Percentiles rank a stretch among this genome's conserved stretches.
Conservation (phyloP, 2,888 invertebrate genomes). For the Thysanoteuthis rhombus region DNA sequence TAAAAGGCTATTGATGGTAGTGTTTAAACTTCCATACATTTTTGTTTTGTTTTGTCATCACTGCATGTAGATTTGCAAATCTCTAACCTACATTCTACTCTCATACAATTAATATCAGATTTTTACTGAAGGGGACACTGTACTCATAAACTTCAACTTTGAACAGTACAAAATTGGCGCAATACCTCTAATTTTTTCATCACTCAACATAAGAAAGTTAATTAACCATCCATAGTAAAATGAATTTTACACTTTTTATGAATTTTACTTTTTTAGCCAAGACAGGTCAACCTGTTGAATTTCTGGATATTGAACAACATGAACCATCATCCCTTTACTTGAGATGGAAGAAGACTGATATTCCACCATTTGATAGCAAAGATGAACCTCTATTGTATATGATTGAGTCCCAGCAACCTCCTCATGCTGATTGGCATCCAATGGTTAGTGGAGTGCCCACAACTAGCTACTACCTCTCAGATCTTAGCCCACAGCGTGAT, state of each 20-base stretch:
- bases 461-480: conserved; percentile 54
- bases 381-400: conserved; percentile 58
- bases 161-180: too few relatives aligned
- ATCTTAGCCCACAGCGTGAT: conserved; percentile 73
- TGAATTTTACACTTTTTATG: not conserved
- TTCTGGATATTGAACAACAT: conserved; percentile 49
- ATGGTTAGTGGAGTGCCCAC: conserved; percentile 61
- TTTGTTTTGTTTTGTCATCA: too few relatives aligned
- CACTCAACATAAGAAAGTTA: too few relatives aligned
- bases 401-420: conserved; percentile 56
- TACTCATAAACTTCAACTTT: too few relatives aligned
- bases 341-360: conserved; percentile 55
- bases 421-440: conserved; percentile 59
- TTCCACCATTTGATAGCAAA: conserved; percentile 50
- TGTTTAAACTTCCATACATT: too few relatives aligned
- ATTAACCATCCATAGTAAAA: not conserved
- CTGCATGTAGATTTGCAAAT: too few relatives aligned
- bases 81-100: too few relatives aligned
- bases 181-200: too few relatives aligned
- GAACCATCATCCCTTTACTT: conserved; percentile 55
- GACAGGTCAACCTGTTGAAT: conserved; percentile 51
- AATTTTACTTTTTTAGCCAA: conserved; percentile 42
- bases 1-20: too few relatives aligned
- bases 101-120: too few relatives aligned
- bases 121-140: too few relatives aligned